Percentiles rank a stretch among this genome's conserved stretches.
Conservation (phyloP, 2,113 vertebrate species). For the Nesogale talazaci region DNA sequence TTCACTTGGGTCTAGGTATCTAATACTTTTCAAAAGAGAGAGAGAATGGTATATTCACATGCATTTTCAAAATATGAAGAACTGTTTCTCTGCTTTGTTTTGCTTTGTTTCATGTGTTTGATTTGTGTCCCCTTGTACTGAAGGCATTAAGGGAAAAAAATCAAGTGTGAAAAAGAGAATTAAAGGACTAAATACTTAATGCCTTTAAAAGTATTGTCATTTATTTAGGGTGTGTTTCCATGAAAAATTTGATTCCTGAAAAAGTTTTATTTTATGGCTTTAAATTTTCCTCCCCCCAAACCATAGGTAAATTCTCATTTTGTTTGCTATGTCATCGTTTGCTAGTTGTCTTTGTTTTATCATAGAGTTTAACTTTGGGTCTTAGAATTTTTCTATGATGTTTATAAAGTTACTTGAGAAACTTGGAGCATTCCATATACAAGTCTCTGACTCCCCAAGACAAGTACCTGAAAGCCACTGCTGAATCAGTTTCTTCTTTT, state of each 20-base stretch:
- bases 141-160: neutral
- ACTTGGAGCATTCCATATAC: neutral
- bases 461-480: neutral
- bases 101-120: neutral
- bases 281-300: neutral
- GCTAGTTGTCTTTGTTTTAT: neutral
- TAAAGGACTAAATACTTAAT: neutral
- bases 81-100: too few relatives aligned
- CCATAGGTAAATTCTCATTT: neutral
- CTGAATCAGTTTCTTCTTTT: neutral
- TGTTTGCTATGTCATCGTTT: neutral
- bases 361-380: neutral
- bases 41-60: too few relatives aligned
- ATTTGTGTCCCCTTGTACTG: neutral
- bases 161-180: too few relatives aligned
- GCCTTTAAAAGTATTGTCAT: neutral
- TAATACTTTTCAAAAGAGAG: too few relatives aligned
- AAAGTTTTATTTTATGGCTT: neutral
- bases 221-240: neutral
- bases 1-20: too few relatives aligned
- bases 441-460: neutral
- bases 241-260: slow-evolving; percentile 2
- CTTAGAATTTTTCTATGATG: neutral
- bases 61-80: too few relatives aligned
- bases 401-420: neutral